Conservation (phyloP, 2,797 vertebrate genomes). For the Hydrophis major region DNA sequence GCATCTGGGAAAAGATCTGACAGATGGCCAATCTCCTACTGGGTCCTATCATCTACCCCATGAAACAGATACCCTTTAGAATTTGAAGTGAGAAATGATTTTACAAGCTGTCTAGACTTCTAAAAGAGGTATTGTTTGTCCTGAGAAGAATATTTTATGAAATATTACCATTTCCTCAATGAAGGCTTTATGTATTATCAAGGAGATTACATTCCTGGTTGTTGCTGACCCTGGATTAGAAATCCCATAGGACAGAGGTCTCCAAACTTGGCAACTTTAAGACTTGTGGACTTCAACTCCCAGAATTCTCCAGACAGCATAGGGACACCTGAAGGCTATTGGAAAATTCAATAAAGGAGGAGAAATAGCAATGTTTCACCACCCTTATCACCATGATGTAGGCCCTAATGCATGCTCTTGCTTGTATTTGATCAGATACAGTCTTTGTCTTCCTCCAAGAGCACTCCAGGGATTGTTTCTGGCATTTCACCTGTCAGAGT, state of each 20-base stretch:
- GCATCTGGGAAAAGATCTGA: constrained; percentile 4
- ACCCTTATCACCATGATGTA: neutral
- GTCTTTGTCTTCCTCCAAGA: neutral
- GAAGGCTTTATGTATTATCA: neutral
- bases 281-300: too few species aligned
- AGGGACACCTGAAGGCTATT: neutral
- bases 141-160: constrained; percentile 28
- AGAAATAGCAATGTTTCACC: neutral
- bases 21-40: constrained; percentile 17
- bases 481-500: neutral
- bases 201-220: constrained; percentile 4
- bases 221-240: neutral
- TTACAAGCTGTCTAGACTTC: constrained; percentile 14
- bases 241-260: neutral
- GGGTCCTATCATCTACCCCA: constrained; percentile 9
- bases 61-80: neutral
- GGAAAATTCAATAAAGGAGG: neutral
- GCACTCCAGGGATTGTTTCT: neutral
- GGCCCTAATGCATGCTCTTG: neutral
- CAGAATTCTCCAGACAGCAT: too few species aligned
- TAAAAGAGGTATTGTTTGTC: constrained; percentile 1
- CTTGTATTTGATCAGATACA: neutral
- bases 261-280: too few species aligned
- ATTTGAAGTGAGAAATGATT: constrained; percentile 15
- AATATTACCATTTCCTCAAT: constrained; percentile 19